Base-by-base conservation (phyloP, 2,888 invertebrate species). In the Trachelus iudaicus region DNA sequence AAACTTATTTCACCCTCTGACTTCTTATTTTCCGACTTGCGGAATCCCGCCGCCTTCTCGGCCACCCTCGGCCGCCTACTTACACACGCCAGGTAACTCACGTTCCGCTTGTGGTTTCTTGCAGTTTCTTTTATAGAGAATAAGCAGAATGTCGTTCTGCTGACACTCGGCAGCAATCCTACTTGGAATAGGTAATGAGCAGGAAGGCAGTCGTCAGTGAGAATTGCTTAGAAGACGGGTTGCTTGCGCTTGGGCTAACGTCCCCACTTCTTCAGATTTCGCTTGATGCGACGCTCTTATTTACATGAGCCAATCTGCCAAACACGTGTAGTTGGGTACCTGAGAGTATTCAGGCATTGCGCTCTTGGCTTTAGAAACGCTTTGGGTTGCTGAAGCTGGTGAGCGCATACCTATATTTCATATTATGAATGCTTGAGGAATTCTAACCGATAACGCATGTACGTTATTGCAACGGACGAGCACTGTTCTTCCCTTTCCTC, bases 1-100 rank as follows among this genome's bases (percentile, higher is more conserved):
- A 83, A 85, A 85, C 85, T 84, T 81, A 84, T 85, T 85, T 83
- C 85, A 81, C 82, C 80, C 79, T 77, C 76, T 75, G 73, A 74
- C 73, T 74, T 34, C 79, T 73, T 77, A 77, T 78, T 31, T 76
- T 68, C 30, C 56, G 40, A 34, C 75, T 37, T 34, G 23, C 56
- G 56, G 23, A 56, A 23, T 56, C 69, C 75, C 78, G 35, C 73
- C 79, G 33, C 37, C 69, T 69, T 75, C n/a, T 73, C 68, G 40
- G 76, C 30, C 35, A 23, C n/a, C n/a, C 73, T 35, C 0, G 23
- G 56, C 56, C 56, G 23, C 23, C 56, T 56, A 56, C 56, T 23
- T 56, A 56, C 23, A 56, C 56, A 23, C 35, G 35, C 56, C 23
- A 23, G 56, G 56, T 56, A 15, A 56, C 56, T 56, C 56, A 56